phyloP scores from a whole-genome alignment of 2,113 vertebrate genomes.

The human region DNA sequence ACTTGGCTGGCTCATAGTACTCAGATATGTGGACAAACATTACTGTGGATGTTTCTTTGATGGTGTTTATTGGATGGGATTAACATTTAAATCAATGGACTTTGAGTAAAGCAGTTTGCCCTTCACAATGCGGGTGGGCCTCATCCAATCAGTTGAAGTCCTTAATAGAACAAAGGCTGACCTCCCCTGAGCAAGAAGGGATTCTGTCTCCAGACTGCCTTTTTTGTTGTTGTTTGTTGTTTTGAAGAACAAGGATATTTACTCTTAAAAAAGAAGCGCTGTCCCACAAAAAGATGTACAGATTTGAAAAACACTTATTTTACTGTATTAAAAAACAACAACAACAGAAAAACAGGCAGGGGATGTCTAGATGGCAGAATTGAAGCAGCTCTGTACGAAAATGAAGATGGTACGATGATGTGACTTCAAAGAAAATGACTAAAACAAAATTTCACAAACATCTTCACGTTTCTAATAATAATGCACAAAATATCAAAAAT shows the following conservation, averaged over 20 bases:
- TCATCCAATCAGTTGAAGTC: not conserved
- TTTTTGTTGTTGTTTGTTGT: no score
- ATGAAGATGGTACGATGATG: not conserved
- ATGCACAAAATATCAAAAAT: conserved; percentile 30
- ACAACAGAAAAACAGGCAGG: not conserved
- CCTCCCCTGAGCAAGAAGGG: not conserved
- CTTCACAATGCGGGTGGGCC: not conserved
- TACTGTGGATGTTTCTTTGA: not conserved
- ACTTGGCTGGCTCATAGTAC: not conserved
- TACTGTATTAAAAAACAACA: not conserved
- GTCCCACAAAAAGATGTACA: not conserved
- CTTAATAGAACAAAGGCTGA: not conserved
- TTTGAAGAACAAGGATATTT: not conserved
- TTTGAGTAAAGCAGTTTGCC: not conserved
- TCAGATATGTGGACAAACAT: not conserved
- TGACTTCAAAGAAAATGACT: not conserved
- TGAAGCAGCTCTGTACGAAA: not conserved
- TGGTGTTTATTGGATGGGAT: not conserved
- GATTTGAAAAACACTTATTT: not conserved
- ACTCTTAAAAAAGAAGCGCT: not conserved
- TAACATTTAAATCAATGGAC: not conserved
- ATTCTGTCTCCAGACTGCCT: not conserved
- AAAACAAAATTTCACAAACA: not conserved
- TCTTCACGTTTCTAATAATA: not conserved
- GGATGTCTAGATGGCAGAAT: not conserved